Percentiles rank a stretch among this genome's conserved stretches.
Evolutionary conservation across 2,888 invertebrate species (phyloP).

Genomic region (Chymomyza amoena): DNA sequence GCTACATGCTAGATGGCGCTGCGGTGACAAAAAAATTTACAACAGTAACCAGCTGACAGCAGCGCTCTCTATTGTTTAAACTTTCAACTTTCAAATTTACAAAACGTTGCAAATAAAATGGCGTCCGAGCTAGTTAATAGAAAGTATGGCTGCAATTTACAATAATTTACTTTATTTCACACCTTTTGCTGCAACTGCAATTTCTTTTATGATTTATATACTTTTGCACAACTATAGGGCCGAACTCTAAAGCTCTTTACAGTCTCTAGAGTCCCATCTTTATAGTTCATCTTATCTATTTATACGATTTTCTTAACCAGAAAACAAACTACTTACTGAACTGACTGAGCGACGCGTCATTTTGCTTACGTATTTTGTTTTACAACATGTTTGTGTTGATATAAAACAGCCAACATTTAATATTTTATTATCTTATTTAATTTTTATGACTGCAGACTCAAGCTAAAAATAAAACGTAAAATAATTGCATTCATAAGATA

Average conservation of each 20-base stretch:
- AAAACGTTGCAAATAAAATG: not conserved
- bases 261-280: not conserved
- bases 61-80: too few species aligned
- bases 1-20: too few species aligned
- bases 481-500: not conserved
- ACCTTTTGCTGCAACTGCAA: not conserved
- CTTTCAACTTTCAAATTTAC: too few species aligned
- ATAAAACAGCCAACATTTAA: not conserved
- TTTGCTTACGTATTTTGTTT: slow-evolving; percentile 51
- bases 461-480: slow-evolving; percentile 45
- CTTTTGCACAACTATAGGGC: not conserved
- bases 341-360: slow-evolving; percentile 33
- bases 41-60: too few species aligned
- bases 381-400: slow-evolving; percentile 52
- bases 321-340: not conserved
- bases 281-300: not conserved
- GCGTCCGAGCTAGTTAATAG: too few species aligned
- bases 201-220: not conserved
- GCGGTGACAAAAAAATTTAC: too few species aligned
- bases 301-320: not conserved
- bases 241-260: not conserved
- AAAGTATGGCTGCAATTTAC: too few species aligned
- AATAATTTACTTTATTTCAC: not conserved
- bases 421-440: not conserved
- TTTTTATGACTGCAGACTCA: not conserved